Base-by-base conservation (phyloP, 2,797 vertebrate genomes). In the Coregonus suidteri region DNA sequence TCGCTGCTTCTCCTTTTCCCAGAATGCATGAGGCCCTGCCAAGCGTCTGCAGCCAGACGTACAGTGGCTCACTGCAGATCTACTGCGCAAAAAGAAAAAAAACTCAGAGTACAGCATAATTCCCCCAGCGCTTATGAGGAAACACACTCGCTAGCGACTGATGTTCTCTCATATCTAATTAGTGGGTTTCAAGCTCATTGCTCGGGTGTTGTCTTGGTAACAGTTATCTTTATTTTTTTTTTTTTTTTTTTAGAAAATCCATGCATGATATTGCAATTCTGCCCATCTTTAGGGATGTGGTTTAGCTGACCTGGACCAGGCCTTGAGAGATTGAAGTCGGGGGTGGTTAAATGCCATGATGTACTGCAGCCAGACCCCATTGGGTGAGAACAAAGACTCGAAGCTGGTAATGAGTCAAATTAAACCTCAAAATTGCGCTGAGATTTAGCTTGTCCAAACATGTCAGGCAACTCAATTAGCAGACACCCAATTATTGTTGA, bases 391-490 rank as follows among this genome's bases (percentile, higher is more conserved):
- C 78, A 78, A 76, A 76, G 77, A 15, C 75, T 56, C 30, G 83
- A 77, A 81, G 82, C 79, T 81, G 82, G 77, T 84, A 90, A 87
- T 82, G 76, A 88, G 82, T 78, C 83, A 91, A 94, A 91, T 90
- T 85, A 85, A 90, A 91, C 81, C 86, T 90, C 74, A 75, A 90
- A 93, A 93, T 93, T 90, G 88, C 90, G 90, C 76, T 69, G 84
- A 92, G 87, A 92, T 91, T 93, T 88, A 88, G 82, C 88, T 89
- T 90, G 91, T 94, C 91, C 90, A 93, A 94, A 94, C 90, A 92
- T 91, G 91, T 93, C 91, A 90, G 82, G 83, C 86, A 86, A 92
- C 91, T 91, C 87, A 77, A 89, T 93, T 91, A 91, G 25, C 20
- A 64, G 91, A 93, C 90, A 90, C 90, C 91, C 92, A 94, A 94